Evolutionary conservation across 1,140 invertebrate genomes (phyloP), one percentile per base, ranked within the genome.

Genomic region (Dendrolimus kikuchii): DNA sequence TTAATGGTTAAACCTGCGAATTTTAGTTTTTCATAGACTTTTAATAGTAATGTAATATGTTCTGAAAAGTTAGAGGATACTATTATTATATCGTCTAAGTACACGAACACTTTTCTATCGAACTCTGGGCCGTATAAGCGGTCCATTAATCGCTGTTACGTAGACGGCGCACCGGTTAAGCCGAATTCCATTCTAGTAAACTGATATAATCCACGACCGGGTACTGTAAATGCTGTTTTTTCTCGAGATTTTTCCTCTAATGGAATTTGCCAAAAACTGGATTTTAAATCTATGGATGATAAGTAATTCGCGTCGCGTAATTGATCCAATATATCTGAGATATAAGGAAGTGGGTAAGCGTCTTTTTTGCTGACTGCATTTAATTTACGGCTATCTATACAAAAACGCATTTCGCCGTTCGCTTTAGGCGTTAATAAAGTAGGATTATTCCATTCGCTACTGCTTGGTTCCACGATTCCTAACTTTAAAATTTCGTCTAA

Each of bases 71-170:
- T 66, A 7, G 46, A 36, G 1, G 66, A 58, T 46, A 60, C 60
- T 7, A 84, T 67, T 0, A 81, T 64, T n/a, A 81, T 68, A 39
- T 83, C 71, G 58, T 83, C 77, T 38, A 81, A 44, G 51, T 78
- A 80, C 0, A 49, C 51, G 40, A 47, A 69, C 7, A 66, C 57
- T 39, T 62, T 66, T 7, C 52, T 58, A 45, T 71, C 55, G 23
- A 23, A 23, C 49, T 66, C 59, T 38, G 53, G 37, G 1, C 52
- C 53, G 46, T 76, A 56, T 7, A 74, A 46, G 6, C 41, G 38
- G 52, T 77, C 75, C 50, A 78, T 70, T 39, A 74, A 54, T 7
- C 66, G 48, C 44, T 69, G 63, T 51, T 62, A 57, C 7, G 59
- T 54, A 39, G 57, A 55, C 5, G 62, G 53, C 2, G 66, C 66